These are phyloP conservation scores for Enteromius mattozi DNA, from an alignment of 2,797 vertebrate genomes.

Conservation along the genomic window DNA sequence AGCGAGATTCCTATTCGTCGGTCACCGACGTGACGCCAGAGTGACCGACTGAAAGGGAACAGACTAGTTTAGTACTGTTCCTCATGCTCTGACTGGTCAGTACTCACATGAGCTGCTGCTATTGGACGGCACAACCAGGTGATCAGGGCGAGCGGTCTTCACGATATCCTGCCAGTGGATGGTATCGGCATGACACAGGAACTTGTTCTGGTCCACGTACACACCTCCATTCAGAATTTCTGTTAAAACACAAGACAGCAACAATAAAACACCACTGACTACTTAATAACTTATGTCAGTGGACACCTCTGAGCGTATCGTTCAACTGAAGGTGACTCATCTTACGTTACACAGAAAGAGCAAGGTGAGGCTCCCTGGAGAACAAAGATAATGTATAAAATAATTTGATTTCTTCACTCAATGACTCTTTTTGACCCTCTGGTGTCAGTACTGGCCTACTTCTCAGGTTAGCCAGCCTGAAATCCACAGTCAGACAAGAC, in stretches of 20 bases:
- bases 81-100: not conserved
- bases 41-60: no score
- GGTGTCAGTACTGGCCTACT: conserved; percentile 22
- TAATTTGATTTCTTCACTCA: conserved; percentile 42
- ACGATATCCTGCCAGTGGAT: conserved; percentile 91
- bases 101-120: conserved; percentile 81
- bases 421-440: conserved; percentile 35
- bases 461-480: conserved; percentile 7
- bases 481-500: not conserved
- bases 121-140: conserved; percentile 85
- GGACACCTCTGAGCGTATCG: not conserved
- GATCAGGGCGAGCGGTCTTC: conserved; percentile 82
- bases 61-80: not conserved
- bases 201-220: conserved; percentile 89
- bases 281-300: not conserved
- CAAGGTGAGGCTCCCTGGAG: conserved; percentile 13
- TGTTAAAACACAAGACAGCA: conserved; percentile 60
- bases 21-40: no score
- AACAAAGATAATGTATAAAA: conserved; percentile 33
- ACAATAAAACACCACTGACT: conserved; percentile 13
- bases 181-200: conserved; percentile 88
- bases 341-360: not conserved
- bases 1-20: no score
- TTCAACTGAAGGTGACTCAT: conserved; percentile 18
- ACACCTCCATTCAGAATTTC: conserved; percentile 89